These are phyloP conservation scores for Artibeus jamaicensis DNA, from an alignment of 2,797 vertebrate genomes.

Conservation along the genomic window DNA sequence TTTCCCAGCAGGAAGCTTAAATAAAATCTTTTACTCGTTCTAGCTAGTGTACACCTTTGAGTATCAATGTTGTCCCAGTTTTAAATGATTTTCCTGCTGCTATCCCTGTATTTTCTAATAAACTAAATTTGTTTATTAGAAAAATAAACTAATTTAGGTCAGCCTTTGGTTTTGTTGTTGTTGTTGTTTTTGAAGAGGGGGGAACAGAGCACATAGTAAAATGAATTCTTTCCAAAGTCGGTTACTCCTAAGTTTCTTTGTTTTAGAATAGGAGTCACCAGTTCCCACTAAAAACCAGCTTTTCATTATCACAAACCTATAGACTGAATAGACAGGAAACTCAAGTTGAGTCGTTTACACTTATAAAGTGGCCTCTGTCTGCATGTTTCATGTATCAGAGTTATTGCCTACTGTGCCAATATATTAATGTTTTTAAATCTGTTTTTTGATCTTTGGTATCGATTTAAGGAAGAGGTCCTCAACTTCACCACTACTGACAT, in stretches of 20 bases:
- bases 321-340: not conserved
- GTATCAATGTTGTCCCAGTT: not conserved
- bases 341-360: not conserved
- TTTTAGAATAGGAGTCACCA: slow-evolving; percentile 6
- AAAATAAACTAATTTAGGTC: no score
- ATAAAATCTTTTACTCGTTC: not conserved
- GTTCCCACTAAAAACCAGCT: not conserved
- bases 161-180: not conserved
- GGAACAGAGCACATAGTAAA: not conserved
- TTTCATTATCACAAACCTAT: slow-evolving; percentile 31
- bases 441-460: slow-evolving; percentile 25
- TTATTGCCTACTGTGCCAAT: not conserved
- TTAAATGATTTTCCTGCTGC: not conserved
- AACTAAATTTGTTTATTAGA: no score
- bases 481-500: not conserved
- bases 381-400: not conserved
- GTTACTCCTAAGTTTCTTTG: not conserved
- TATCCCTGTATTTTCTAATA: not conserved
- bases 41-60: not conserved
- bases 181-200: not conserved
- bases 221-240: not conserved
- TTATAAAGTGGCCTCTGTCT: not conserved
- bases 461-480: not conserved
- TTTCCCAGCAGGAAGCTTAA: not conserved
- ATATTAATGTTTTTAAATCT: not conserved